Evolutionary conservation across 2,113 vertebrate genomes (phyloP).

Genomic region (Vulpes ferrilata): DNA sequence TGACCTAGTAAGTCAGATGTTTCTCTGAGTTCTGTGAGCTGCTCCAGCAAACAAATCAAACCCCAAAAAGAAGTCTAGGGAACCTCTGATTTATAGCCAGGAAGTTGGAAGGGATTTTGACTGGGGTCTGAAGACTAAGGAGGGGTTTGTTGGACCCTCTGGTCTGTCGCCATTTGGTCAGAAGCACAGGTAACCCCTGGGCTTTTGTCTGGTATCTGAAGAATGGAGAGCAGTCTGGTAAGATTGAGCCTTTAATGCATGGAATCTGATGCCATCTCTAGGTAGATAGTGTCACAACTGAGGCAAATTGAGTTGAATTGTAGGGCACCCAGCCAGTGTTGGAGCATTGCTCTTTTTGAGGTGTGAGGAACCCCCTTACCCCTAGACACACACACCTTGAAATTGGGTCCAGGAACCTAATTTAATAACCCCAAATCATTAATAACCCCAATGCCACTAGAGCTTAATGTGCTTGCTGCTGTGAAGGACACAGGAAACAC

Average conservation of each 20-base stretch:
- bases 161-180: neutral
- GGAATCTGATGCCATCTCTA: neutral
- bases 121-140: neutral
- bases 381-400: neutral
- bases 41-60: neutral
- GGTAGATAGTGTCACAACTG: neutral
- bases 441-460: neutral
- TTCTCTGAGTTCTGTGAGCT: neutral
- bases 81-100: neutral
- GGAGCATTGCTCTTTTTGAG: neutral
- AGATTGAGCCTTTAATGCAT: neutral
- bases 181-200: neutral
- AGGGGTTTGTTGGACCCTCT: neutral
- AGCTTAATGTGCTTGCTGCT: neutral
- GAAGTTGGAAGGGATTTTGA: neutral
- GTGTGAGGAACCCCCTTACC: neutral
- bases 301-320: neutral
- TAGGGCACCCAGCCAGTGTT: neutral
- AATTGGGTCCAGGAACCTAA: neutral
- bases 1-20: neutral
- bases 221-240: neutral
- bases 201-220: neutral
- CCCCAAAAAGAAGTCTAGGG: neutral
- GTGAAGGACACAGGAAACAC: neutral
- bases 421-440: neutral